A percentile compares a stretch with the other conserved stretches of the same genome.
Conservation (phyloP, 2,888 invertebrate genomes). For the Cheilosia pagana region DNA sequence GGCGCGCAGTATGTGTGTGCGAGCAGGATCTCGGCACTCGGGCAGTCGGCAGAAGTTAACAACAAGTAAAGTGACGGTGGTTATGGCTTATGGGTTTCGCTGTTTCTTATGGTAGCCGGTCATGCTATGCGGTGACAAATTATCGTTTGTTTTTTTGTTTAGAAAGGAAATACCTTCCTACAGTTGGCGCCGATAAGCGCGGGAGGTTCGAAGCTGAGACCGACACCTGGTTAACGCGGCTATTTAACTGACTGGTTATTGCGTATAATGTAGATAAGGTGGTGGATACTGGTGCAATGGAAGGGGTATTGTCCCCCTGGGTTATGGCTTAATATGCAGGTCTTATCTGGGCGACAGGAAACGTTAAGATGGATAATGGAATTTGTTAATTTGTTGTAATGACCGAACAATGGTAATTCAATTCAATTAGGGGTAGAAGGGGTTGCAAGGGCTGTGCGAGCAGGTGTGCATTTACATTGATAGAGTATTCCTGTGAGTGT, state of each 20-base stretch:
- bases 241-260: conserved; percentile 33
- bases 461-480: neutral
- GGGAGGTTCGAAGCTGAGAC: conserved; percentile 33
- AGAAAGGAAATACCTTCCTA: conserved; percentile 17
- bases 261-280: conserved; percentile 22
- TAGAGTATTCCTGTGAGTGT: neutral
- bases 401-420: conserved; percentile 55
- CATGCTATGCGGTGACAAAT: conserved; percentile 71
- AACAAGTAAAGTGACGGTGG: conserved; percentile 63
- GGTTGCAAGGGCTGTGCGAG: conserved; percentile 14
- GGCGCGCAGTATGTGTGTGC: conserved; percentile 19
- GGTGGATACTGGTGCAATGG: conserved; percentile 10
- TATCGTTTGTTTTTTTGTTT: too few species aligned
- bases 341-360: conserved; percentile 58
- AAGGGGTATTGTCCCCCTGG: conserved; percentile 34
- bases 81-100: conserved; percentile 43
- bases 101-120: conserved; percentile 63
- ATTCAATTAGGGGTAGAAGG: conserved; percentile 54
- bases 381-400: conserved; percentile 57
- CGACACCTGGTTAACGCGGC: conserved; percentile 59
- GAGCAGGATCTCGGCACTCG: too few species aligned
- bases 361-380: conserved; percentile 53
- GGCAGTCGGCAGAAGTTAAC: conserved; percentile 45
- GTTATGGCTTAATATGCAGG: conserved; percentile 60
- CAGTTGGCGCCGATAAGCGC: conserved; percentile 8